Evolutionary conservation across 2,797 vertebrate genomes (phyloP), one percentile per base, ranked within the genome.

Genomic region (Peromyscus eremicus): DNA sequence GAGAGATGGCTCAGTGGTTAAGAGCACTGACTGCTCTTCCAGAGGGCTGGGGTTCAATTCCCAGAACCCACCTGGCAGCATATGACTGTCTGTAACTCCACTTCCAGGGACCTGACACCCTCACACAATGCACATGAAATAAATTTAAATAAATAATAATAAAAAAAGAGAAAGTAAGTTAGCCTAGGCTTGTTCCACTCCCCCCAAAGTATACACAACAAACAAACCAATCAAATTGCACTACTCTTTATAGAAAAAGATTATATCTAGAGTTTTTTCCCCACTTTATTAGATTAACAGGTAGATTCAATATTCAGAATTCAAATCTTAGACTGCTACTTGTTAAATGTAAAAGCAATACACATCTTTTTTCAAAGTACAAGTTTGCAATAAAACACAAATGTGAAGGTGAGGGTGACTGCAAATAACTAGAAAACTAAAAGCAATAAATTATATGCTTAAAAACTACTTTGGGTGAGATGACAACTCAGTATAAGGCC

Each of bases 331-430:
- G 40, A 60, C 80, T 70, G 71, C 71, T 25, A 29, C 40, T 29
- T 89, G 17, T 14, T 49, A 55, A 76, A 80, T 64, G 73, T 73
- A 70, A 85, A 82, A 73, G 82, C 13, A 80, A 32, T 21, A 96
- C 6, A 86, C 7, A 73, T 1, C 23, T 37, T 93, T 9, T 85
- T 94, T 89, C 32, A 91, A 86, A 92, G 83, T 49, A 68, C 75
- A 43, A 86, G 16, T 27, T 95, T 68, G 62, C 32, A 96, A 71
- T 83, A 43, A 96, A 94, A 92, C 34, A 84, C 85, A 89, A 87
- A 71, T 32, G 32, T 84, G 29, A 71, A 71, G 13, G 46, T 55
- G 34, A 25, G 60, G 17, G 82, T 23, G 43, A 52, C 3, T 52
- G 32, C 32, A 70, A 70, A 49, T 52, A 55, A 80, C 32, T 70